Base-by-base conservation (phyloP, 37 sponge, comb jelly and placozoan genomes). In the Sycon ciliatum region DNA sequence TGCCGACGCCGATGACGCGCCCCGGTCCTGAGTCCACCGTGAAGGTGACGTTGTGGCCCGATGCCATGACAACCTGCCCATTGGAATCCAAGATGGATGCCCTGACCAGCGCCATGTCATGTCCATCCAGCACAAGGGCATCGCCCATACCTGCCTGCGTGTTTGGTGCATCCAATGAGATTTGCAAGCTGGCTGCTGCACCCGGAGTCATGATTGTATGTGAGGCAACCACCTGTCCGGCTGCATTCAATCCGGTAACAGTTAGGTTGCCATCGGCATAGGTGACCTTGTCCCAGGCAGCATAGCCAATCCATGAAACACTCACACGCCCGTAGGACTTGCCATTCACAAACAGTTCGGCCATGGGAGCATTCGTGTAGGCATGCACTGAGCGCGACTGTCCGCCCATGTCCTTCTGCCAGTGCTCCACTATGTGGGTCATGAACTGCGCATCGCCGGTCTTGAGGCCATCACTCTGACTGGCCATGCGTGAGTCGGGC, bases 51-150 rank as follows among this genome's bases (percentile, higher is more conserved):
- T 76, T 81, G 60, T 57, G 63, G 2, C 62, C 67, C 3, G 72
- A 27, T 24, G 76, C 67, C 3, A 38, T 70, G 29, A 76, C 82
- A 18, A 81, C 72, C 11, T 57, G 27, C 18, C 77, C 73, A 1
- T 32, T 26, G 31, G 71, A 13, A 36, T 81, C 82, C 3, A 81
- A 53, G 26, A 81, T 69, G 22, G 72, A 62, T 39, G 77, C 82
- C 29, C 72, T 49, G 35, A 81, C 77, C 76, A 81, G 69, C 7
- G 76, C 82, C 4, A 76, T 76, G 71, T 81, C 82, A 34, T 81
- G 82, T 0, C 82, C 76, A 67, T 81, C 72, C 34, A 81, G 71
- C 58, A 81, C 72, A 56, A 81, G 82, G 1, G 71, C 55, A 1
- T 39, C 24, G 4, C 82, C 82, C 29, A 76, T 81, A 1, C 76